Percentiles rank a stretch among this genome's conserved stretches.
Evolutionary conservation across 2,888 invertebrate genomes (phyloP).

Genomic region (Ophion costatus): DNA sequence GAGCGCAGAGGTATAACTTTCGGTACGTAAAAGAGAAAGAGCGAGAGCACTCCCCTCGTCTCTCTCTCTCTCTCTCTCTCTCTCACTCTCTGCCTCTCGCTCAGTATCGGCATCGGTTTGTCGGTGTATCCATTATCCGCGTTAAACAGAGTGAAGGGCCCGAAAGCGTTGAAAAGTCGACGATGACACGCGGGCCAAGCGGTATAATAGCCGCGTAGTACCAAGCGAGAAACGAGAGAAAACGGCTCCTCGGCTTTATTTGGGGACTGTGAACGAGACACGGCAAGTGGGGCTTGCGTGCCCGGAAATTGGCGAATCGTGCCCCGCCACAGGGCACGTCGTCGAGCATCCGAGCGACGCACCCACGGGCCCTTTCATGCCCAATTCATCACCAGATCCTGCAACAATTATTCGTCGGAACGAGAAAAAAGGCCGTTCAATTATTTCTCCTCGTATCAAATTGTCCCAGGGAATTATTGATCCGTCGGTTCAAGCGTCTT

Average conservation of each 20-base stretch:
- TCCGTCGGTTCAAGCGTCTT: too few relatives aligned
- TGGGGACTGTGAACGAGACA: constrained; percentile 44
- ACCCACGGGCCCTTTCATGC: background rate
- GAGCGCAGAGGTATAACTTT: constrained; percentile 29
- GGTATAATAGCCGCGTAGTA: background rate
- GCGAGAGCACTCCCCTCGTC: constrained; percentile 25
- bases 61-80: constrained; percentile 18
- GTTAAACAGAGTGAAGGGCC: constrained; percentile 29
- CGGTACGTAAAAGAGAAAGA: constrained; percentile 38
- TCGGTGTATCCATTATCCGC: constrained; percentile 51
- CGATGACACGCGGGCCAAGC: constrained; percentile 25
- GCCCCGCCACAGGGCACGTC: constrained; percentile 9
- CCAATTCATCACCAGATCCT: background rate
- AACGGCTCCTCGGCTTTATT: constrained; percentile 59
- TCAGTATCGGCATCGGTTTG: constrained; percentile 35
- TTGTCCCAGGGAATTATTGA: too few relatives aligned
- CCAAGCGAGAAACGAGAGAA: constrained; percentile 26
- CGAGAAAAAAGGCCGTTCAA: background rate
- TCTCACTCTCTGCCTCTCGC: constrained; percentile 23
- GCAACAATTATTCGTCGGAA: background rate
- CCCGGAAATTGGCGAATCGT: constrained; percentile 47
- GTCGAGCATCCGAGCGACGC: constrained; percentile 13
- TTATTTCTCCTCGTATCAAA: background rate
- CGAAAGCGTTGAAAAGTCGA: constrained; percentile 45
- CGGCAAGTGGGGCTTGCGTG: background rate